Base-by-base conservation (phyloP, 2,888 invertebrate species). In the Allolobophora icterica region DNA sequence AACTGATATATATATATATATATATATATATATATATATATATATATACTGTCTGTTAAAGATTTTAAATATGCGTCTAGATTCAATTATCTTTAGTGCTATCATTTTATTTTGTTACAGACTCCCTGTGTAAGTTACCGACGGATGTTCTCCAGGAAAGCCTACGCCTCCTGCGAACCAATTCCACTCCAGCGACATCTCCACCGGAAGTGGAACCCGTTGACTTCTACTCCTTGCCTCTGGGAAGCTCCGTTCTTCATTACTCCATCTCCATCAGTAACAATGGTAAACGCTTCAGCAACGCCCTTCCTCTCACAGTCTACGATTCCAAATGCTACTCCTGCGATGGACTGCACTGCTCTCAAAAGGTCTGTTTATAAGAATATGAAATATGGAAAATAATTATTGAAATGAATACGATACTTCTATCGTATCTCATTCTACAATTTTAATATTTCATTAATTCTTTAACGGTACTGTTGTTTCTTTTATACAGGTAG, bases 221-320 rank as follows among this genome's bases (percentile, higher is more conserved):
- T 8, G 87, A 87, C 35, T 87, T 87, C 38, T 38, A 87, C 87
- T 87, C 87, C 5, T 19, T 87, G 35, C 87, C 87, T 34, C 35
- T 24, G 87, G 87, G 87, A 21, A 87, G 35, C n/a, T 35, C 87
- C 21, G 87, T 38, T 38, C 87, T 87, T 19, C 8, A 35, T 35
- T 87, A 87, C 35, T 35, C 87, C 35, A 24, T 87, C 35, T 87
- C 87, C 87, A 87, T 87, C 87, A 87, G 87, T 17, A 87, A 87
- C 87, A 38, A 87, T 38, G 38, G 87, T 1, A 34, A 24, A 21
- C 87, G 30, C 35, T 87, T 35, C 87, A 87, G 87, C 34, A 87
- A 87, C 35, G 17, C 6, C 19, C 34, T 15, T 35, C 87, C 15
- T 34, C 38, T 87, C 21, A 35, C 19, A 6, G 87, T 87, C 87